Base-by-base conservation (phyloP, 1,140 invertebrate genomes). In the Antheraea mylitta region DNA sequence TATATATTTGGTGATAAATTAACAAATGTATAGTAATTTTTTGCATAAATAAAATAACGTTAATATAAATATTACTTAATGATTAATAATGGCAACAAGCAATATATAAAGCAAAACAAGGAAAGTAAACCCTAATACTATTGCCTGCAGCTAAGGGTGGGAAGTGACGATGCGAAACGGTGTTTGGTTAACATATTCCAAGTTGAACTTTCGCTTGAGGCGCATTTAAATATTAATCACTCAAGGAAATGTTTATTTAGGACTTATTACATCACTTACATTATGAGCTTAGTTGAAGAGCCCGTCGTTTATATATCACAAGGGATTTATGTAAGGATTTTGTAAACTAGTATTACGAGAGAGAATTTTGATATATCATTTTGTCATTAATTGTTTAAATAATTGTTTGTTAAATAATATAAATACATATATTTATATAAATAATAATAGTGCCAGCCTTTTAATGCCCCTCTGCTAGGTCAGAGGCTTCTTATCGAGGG, bases 21-120 rank as follows among this genome's bases (percentile, higher is more conserved):
- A 30, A 30, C 1, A 2, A 30, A 30, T 30, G 22, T 30, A n/a
- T n/a, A n/a, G n/a, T n/a, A n/a, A n/a, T n/a, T n/a, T n/a, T n/a
- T n/a, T n/a, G n/a, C n/a, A n/a, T n/a, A n/a, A n/a, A n/a, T n/a
- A n/a, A n/a, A n/a, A n/a, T n/a, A n/a, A n/a, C n/a, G n/a, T n/a
- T 8, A 42, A 42, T 42, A 42, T 42, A 11, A 42, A 11, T 42
- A 42, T 18, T 63, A 42, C 30, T 85, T 84, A 87, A 87, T 88
- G 84, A 74, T 83, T 87, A 85, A 81, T 18, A 60, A n/a, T 60
- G 11, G 38, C 11, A 42, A 42, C 11, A 7, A 42, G 38, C 38
- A 53, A 1, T 53, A 13, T 53, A 53, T 53, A 53, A 53, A 53
- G 6, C 13, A 53, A 13, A 53, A 53, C 45, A 53, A 13, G 11